phyloP scores from a whole-genome alignment of 2,113 vertebrate species.

The cat (Felis catus) region DNA sequence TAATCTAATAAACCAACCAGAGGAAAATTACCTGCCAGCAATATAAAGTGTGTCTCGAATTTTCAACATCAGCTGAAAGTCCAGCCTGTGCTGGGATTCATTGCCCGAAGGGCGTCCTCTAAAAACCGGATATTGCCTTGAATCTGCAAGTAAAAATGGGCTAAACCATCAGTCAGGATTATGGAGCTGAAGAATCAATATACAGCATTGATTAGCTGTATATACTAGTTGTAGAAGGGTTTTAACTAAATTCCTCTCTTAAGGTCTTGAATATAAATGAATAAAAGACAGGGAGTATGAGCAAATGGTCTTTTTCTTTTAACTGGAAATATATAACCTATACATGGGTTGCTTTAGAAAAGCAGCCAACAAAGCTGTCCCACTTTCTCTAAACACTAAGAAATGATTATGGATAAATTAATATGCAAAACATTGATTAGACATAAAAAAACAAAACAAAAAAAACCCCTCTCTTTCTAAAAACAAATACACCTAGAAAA shows the following conservation, averaged over 20 bases:
- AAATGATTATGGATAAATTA: slow-evolving; percentile 65
- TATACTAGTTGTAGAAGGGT: slow-evolving; percentile 88
- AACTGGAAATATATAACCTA: slow-evolving; percentile 57
- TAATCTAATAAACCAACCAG: slow-evolving; percentile 92
- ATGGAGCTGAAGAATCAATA: slow-evolving; percentile 88
- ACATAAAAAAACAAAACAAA: neutral
- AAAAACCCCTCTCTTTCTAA: neutral
- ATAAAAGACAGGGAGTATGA: slow-evolving; percentile 83
- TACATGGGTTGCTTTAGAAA: slow-evolving; percentile 72
- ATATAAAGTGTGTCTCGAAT: slow-evolving; percentile 99
- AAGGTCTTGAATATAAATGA: slow-evolving; percentile 89
- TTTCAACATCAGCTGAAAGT: slow-evolving; percentile 99
- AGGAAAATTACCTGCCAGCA: slow-evolving; percentile 96
- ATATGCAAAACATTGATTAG: slow-evolving; percentile 36
- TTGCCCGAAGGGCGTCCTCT: slow-evolving; percentile 98
- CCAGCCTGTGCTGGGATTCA: slow-evolving; percentile 98
- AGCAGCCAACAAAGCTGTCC: neutral
- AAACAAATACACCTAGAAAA: slow-evolving; percentile 15
- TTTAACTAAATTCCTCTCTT: slow-evolving; percentile 89
- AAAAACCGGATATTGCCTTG: slow-evolving; percentile 98
- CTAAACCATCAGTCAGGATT: slow-evolving; percentile 89
- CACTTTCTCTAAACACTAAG: slow-evolving; percentile 66
- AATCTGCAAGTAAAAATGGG: slow-evolving; percentile 92
- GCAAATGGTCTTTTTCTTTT: slow-evolving; percentile 79
- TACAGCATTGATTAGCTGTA: slow-evolving; percentile 88